Percentiles rank a stretch among this genome's conserved stretches.
Conservation (phyloP, 1,140 invertebrate species). For the Lucilia cuprina region DNA sequence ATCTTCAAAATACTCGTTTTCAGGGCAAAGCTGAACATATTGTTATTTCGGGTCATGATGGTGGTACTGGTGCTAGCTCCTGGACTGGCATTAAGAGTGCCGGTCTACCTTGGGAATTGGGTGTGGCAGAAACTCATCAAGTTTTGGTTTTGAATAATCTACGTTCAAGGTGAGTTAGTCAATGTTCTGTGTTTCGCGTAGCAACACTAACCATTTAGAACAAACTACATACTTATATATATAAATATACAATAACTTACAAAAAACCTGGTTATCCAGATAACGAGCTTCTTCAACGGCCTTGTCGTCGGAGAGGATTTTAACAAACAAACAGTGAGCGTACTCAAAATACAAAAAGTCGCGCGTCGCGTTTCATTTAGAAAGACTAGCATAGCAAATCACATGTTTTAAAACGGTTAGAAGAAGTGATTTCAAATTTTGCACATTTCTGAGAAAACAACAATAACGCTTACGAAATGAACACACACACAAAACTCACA, state of each 20-base stretch:
- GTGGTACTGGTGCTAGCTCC: conserved; percentile 96
- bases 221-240: background rate
- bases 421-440: background rate
- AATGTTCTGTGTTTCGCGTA: conserved; percentile 13
- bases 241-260: conserved; percentile 22
- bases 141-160: conserved; percentile 94
- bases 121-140: conserved; percentile 97
- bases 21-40: conserved; percentile 98
- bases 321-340: conserved; percentile 3
- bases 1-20: background rate
- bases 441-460: conserved; percentile 32
- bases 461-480: conserved; percentile 26
- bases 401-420: background rate
- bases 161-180: conserved; percentile 71
- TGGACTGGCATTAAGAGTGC: conserved; percentile 97
- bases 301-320: conserved; percentile 32
- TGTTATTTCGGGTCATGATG: conserved; percentile 98
- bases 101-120: conserved; percentile 97
- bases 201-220: conserved; percentile 32
- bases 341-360: conserved; percentile 13
- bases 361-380: conserved; percentile 25
- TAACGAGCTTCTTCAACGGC: conserved; percentile 29
- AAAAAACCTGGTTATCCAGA: conserved; percentile 37
- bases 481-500: conserved; percentile 26
- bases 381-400: background rate